Conservation (phyloP, 64 coral and sea anemone genomes). For the Anthopleura sola region DNA sequence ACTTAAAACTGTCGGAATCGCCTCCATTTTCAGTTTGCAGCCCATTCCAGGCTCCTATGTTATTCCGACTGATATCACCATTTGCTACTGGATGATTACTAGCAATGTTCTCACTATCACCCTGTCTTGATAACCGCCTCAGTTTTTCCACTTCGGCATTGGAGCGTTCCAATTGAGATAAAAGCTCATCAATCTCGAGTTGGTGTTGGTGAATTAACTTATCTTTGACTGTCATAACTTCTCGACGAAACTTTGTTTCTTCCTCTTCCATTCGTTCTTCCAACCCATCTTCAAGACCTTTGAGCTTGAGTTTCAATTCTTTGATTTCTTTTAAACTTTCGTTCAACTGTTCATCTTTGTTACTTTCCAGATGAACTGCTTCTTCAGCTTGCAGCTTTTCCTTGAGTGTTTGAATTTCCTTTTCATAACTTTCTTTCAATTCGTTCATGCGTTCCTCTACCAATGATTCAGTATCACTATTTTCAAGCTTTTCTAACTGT, state of each 20-base stretch:
- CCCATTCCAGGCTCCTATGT: not conserved
- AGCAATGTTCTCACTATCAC: not conserved
- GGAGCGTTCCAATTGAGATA: conserved; percentile 67
- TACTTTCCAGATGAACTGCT: conserved; percentile 33
- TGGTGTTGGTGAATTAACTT: conserved; percentile 78
- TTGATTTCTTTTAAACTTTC: conserved; percentile 45
- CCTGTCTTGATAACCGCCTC: conserved; percentile 14
- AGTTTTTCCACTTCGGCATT: conserved; percentile 74
- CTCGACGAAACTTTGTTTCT: conserved; percentile 78
- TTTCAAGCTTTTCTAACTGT: conserved; percentile 46
- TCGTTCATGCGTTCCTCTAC: conserved; percentile 40
- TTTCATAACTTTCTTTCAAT: conserved; percentile 67
- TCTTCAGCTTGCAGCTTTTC: conserved; percentile 59
- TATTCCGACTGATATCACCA: not conserved
- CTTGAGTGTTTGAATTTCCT: conserved; percentile 63
- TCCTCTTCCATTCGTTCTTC: conserved; percentile 73
- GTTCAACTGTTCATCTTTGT: conserved; percentile 34
- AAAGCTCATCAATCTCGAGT: conserved; percentile 66
- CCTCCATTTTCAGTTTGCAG: conserved; percentile 3
- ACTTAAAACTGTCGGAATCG: conserved; percentile 10
- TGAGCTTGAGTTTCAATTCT: conserved; percentile 48
- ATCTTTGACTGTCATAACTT: conserved; percentile 90
- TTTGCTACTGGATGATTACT: not conserved
- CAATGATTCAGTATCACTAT: conserved; percentile 42
- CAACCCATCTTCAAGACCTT: conserved; percentile 33